Conservation (phyloP, 2,797 vertebrate genomes). For the Acanthis flammea region DNA sequence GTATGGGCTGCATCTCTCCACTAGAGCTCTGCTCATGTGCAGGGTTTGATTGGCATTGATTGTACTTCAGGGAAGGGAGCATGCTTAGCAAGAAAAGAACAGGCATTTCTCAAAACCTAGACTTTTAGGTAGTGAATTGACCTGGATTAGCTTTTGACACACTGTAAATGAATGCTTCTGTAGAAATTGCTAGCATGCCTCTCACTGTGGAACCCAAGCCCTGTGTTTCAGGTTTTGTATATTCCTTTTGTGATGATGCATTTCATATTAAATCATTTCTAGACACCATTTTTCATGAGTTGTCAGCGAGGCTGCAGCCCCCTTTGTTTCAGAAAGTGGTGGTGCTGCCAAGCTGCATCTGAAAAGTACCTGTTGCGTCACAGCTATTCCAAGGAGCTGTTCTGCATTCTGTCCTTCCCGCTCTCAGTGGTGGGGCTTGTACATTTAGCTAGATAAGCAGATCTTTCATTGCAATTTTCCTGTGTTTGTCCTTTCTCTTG, state of each 20-base stretch:
- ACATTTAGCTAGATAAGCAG: constrained; percentile 58
- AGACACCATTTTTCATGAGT: constrained; percentile 42
- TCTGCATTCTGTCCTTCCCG: constrained; percentile 35
- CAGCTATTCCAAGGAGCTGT: constrained; percentile 13
- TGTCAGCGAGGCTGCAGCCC: constrained; percentile 7
- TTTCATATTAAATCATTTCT: constrained; percentile 47
- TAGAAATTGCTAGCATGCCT: constrained; percentile 1
- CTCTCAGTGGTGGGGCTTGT: neutral
- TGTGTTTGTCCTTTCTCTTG: constrained; percentile 45
- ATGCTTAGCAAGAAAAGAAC: constrained; percentile 40
- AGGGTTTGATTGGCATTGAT: constrained; percentile 65
- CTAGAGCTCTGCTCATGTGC: constrained; percentile 57
- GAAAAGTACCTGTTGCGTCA: constrained; percentile 50
- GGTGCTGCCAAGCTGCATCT: constrained; percentile 12
- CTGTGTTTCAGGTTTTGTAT: constrained; percentile 1
- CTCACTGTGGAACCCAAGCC: neutral
- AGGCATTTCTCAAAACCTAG: constrained; percentile 46
- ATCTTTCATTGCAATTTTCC: constrained; percentile 47
- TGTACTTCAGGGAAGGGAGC: constrained; percentile 47
- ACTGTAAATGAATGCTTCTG: constrained; percentile 28
- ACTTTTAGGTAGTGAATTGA: constrained; percentile 54
- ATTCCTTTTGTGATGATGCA: constrained; percentile 27
- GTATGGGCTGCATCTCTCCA: constrained; percentile 60
- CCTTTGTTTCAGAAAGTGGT: constrained; percentile 21
- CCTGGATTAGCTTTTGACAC: constrained; percentile 63